A percentile compares a stretch with the other conserved stretches of the same genome.
phyloP scores from a whole-genome alignment of 1,140 invertebrate genomes.

The Caerostris extrusa region DNA sequence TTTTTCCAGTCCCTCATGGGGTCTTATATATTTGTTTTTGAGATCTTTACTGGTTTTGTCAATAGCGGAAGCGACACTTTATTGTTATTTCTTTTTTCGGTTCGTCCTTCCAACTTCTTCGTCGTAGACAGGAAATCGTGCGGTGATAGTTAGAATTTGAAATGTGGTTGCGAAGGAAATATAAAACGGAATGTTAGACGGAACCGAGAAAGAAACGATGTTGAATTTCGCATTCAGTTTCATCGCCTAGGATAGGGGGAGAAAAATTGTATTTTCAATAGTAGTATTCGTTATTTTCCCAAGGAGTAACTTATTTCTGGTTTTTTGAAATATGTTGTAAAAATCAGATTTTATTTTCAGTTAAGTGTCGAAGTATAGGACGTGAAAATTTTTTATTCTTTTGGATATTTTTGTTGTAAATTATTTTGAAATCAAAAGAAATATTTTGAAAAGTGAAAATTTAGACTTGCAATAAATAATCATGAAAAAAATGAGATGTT shows the following conservation, averaged over 20 bases:
- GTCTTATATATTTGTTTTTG: slow-evolving; percentile 71
- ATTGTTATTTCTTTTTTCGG: neutral
- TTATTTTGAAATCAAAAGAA: no score
- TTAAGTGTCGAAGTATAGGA: neutral
- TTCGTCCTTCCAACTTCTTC: neutral
- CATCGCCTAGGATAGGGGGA: neutral
- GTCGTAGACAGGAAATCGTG: neutral
- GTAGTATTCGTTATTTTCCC: no score
- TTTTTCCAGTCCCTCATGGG: neutral
- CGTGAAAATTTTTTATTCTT: neutral
- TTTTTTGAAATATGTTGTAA: neutral
- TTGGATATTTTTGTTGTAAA: neutral
- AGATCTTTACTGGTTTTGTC: slow-evolving; percentile 73
- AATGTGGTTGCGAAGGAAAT: slow-evolving; percentile 18
- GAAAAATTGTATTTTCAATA: neutral
- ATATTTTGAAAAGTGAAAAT: no score
- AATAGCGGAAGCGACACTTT: slow-evolving; percentile 38
- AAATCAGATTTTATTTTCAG: neutral
- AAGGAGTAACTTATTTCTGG: neutral
- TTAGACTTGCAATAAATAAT: no score
- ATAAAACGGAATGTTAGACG: slow-evolving; percentile 57
- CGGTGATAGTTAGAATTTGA: slow-evolving; percentile 51
- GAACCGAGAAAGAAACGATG: neutral
- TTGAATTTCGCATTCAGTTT: slow-evolving; percentile 16
- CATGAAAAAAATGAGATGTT: no score